Evolutionary conservation across 2,888 invertebrate species (phyloP).

Genomic region (Scrobipalpa costella): DNA sequence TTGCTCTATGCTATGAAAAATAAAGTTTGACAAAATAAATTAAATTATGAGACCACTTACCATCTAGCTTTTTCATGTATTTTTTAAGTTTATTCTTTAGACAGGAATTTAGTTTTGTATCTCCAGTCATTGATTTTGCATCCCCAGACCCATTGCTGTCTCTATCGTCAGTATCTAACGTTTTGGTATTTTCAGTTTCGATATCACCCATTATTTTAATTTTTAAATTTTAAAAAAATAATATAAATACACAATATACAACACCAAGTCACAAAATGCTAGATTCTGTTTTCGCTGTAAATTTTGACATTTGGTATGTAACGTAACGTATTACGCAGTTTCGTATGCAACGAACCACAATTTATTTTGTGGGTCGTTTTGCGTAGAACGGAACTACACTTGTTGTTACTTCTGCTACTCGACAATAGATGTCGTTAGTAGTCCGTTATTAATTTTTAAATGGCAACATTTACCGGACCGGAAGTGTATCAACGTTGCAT

Average conservation of each 20-base stretch:
- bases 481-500: slow-evolving; percentile 18
- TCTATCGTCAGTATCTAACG: slow-evolving; percentile 46
- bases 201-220: slow-evolving; percentile 40
- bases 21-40: too few species aligned
- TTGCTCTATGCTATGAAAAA: too few species aligned
- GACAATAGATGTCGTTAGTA: not conserved
- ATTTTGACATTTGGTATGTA: not conserved
- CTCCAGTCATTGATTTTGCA: slow-evolving; percentile 46
- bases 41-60: slow-evolving; percentile 50
- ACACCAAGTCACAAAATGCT: too few species aligned
- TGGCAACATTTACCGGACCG: slow-evolving; percentile 48
- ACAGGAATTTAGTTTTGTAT: slow-evolving; percentile 59
- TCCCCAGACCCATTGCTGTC: slow-evolving; percentile 46
- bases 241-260: not conserved
- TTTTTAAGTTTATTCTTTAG: slow-evolving; percentile 74
- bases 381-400: not conserved
- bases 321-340: not conserved
- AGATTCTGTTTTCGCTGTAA: not conserved
- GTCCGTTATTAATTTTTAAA: not conserved
- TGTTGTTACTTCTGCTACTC: not conserved
- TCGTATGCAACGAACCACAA: not conserved
- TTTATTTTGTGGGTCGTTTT: not conserved
- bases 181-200: slow-evolving; percentile 43
- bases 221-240: not conserved
- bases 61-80: slow-evolving; percentile 76